These are phyloP conservation scores for Ganaspis brasiliensis DNA, from an alignment of 2,888 invertebrate species.

Conservation along the genomic window DNA sequence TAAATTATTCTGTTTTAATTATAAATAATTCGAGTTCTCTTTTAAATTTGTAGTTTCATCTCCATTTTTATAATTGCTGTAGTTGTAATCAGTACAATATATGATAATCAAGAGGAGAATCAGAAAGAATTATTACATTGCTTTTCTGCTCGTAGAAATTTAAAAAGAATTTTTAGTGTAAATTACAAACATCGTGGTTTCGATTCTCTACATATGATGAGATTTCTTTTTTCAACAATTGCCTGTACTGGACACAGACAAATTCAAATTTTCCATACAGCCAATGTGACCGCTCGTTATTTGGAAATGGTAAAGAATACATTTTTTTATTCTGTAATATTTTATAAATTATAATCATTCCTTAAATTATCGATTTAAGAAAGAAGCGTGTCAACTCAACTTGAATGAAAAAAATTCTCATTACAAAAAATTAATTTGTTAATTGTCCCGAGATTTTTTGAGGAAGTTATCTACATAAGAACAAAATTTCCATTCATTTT, in stretches of 20 bases:
- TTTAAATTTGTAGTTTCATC: conserved; percentile 42
- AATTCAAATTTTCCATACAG: conserved; percentile 63
- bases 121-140: conserved; percentile 65
- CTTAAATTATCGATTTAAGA: too few species aligned
- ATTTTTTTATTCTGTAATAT: neutral
- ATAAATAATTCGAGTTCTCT: neutral
- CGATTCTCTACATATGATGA: conserved; percentile 68
- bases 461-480: too few species aligned
- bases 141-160: conserved; percentile 69
- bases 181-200: conserved; percentile 66
- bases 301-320: conserved; percentile 65
- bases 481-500: too few species aligned
- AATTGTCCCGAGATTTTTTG: too few species aligned
- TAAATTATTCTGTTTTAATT: neutral
- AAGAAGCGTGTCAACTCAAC: too few species aligned
- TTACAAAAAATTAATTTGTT: too few species aligned
- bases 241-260: conserved; percentile 67
- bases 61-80: conserved; percentile 35
- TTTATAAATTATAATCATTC: neutral
- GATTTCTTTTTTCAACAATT: conserved; percentile 62
- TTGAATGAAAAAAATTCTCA: too few species aligned
- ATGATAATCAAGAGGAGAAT: conserved; percentile 47
- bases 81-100: conserved; percentile 36
- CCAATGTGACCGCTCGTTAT: conserved; percentile 61
- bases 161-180: conserved; percentile 62